Evolutionary conservation across 2,113 vertebrate species (phyloP), one percentile per base, ranked within the genome.

Genomic region (Carettochelys insculpta): DNA sequence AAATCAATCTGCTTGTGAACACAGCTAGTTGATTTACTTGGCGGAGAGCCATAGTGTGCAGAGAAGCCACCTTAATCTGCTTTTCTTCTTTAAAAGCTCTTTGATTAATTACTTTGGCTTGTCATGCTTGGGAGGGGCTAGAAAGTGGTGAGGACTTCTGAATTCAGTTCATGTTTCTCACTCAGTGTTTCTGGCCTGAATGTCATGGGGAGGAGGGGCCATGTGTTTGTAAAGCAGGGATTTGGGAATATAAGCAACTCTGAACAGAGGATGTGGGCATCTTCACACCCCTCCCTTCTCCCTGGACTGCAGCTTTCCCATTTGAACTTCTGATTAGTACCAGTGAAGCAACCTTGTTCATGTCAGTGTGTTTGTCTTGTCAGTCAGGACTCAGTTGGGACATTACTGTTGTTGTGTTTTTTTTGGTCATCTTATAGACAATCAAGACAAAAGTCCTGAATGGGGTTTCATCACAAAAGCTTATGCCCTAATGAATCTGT

Each of bases 161-260:
- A 14, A 38, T 48, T 54, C 76, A 54, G 12, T 10, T 50, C 1
- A 1, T 90, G 92, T 77, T 48, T 27, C 27, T 75, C 31, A 11
- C 20, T 41, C 19, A 13, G 20, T 45, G 22, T 1, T 82, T 0
- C 0, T 73, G 90, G 53, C 94, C 85, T 17, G 71, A 0, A n/a
- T 17, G 77, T 65, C 83, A 4, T n/a, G 22, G 89, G 68, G 48
- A 92, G 90, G 82, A 75, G 38, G 47, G 4, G 19, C 75, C 71
- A 65, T 85, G 10, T 77, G 84, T 80, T 31, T 61, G 29, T 12
- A 11, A 5, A 50, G 38, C 51, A 5, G 90, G 86, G 84, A 51
- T 29, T 1, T 31, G 13, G 38, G 0, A 0, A 34, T 3, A 1
- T 8, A 2, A 0, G 1, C 8, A 17, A 68, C 75, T 3, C 54